Evolutionary conservation across 2,113 vertebrate genomes (phyloP).

Genomic region (Chinchilla lanigera): DNA sequence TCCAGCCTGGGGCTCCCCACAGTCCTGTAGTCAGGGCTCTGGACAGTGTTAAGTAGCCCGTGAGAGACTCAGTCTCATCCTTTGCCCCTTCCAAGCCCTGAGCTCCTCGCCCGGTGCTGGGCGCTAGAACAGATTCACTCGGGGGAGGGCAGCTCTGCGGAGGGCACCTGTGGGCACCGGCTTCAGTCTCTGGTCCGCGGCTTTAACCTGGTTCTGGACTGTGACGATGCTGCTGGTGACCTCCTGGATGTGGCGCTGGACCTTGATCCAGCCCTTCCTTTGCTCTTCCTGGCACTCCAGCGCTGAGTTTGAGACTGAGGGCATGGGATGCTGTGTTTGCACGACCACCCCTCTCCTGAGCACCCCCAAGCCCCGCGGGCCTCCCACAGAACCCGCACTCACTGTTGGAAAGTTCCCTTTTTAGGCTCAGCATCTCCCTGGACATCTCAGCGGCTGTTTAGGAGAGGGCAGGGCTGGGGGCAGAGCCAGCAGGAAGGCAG

Average conservation of each 20-base stretch:
- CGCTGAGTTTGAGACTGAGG: not conserved
- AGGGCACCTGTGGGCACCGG: not conserved
- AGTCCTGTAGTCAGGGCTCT: not conserved
- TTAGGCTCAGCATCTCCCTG: slow-evolving; percentile 42
- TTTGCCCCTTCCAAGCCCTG: not conserved
- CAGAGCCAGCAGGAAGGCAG: not conserved
- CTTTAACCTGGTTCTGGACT: rapidly evolving
- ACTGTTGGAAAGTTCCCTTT: slow-evolving; percentile 4
- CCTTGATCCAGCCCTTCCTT: rapidly evolving
- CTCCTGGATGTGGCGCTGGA: rapidly evolving
- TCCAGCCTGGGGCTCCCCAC: not conserved
- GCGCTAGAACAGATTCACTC: not conserved
- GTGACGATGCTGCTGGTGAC: rapidly evolving
- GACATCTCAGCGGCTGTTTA: slow-evolving; percentile 54
- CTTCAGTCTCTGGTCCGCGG: rapidly evolving
- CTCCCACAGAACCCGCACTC: not conserved
- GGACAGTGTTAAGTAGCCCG: not conserved
- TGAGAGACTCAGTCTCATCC: not conserved
- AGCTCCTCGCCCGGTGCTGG: not conserved
- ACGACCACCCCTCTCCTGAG: rapidly evolving
- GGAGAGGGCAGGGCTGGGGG: not conserved
- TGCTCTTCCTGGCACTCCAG: not conserved
- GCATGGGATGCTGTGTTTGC: rapidly evolving
- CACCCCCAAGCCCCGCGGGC: rapidly evolving
- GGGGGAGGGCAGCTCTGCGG: not conserved